Conservation (phyloP, 2,113 vertebrate species). For the Melanerpes formicivorus region DNA sequence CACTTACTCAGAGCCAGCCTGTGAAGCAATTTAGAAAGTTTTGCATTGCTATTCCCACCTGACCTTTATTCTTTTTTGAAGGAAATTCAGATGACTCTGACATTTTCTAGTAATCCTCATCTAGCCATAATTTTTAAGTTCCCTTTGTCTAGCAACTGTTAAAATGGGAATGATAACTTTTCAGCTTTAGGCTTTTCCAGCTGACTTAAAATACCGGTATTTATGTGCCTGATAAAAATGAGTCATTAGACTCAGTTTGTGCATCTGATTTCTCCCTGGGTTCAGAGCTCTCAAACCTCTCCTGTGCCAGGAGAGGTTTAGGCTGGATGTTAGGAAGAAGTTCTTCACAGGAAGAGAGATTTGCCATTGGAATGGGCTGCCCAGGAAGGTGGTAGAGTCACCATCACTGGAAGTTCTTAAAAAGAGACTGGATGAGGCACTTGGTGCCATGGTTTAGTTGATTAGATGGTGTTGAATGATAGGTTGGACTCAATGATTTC, state of each 20-base stretch:
- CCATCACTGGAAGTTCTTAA: too few relatives aligned
- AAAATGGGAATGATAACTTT: background rate
- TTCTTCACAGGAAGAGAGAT: too few relatives aligned
- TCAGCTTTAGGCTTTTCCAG: background rate
- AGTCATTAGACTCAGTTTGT: background rate
- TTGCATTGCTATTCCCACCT: background rate
- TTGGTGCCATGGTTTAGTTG: too few relatives aligned
- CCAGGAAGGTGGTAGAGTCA: too few relatives aligned
- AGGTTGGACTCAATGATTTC: too few relatives aligned
- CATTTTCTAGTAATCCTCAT: background rate
- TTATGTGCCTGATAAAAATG: background rate
- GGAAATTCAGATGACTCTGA: background rate
- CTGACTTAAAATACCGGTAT: background rate
- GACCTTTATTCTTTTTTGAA: background rate
- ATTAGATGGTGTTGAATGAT: too few relatives aligned
- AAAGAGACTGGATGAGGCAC: too few relatives aligned
- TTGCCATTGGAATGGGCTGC: too few relatives aligned
- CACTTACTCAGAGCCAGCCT: background rate
- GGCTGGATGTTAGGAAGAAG: too few relatives aligned
- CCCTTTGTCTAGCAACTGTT: background rate
- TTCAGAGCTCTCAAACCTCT: background rate
- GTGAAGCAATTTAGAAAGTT: background rate
- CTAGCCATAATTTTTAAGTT: background rate
- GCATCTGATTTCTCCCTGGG: background rate
- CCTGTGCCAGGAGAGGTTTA: too few relatives aligned